These are phyloP conservation scores for Anoncus sp. DNA, from an alignment of 2,888 invertebrate genomes.

Conservation along the genomic window DNA sequence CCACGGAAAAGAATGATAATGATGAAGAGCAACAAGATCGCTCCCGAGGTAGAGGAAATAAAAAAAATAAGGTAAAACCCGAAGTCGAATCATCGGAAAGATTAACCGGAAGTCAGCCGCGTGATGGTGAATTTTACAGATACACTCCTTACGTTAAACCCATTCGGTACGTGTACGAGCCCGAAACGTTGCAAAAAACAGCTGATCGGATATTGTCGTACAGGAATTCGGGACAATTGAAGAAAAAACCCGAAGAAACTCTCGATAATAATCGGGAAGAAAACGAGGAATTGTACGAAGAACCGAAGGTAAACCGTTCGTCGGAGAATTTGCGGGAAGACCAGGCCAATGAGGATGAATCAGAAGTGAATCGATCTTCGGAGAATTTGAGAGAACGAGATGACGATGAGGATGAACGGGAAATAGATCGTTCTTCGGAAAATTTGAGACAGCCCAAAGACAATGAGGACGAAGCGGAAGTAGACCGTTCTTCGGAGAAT, in stretches of 20 bases:
- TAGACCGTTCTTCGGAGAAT: slow-evolving; percentile 26
- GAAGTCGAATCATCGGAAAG: slow-evolving; percentile 10
- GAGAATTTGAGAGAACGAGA: slow-evolving; percentile 16
- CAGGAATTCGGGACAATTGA: slow-evolving; percentile 16
- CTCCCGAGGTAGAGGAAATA: background rate
- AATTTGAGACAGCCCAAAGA: slow-evolving; percentile 21
- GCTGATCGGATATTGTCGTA: slow-evolving; percentile 50
- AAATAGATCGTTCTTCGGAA: slow-evolving; percentile 17
- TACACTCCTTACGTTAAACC: slow-evolving; percentile 74
- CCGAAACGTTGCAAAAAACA: slow-evolving; percentile 66
- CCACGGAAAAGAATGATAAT: too few relatives aligned
- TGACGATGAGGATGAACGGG: background rate
- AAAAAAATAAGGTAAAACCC: slow-evolving; percentile 2
- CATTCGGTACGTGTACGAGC: slow-evolving; percentile 71
- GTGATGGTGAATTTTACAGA: slow-evolving; percentile 66
- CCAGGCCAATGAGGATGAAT: slow-evolving; percentile 17
- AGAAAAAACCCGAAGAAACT: slow-evolving; percentile 6
- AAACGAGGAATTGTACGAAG: slow-evolving; percentile 2
- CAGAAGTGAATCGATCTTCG: slow-evolving; percentile 26
- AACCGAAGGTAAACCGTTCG: slow-evolving; percentile 24
- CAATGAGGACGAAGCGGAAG: slow-evolving; percentile 51
- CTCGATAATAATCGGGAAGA: slow-evolving; percentile 1
- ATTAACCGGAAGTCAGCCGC: slow-evolving; percentile 1
- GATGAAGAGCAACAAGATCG: slow-evolving; percentile 11
- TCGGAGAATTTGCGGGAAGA: slow-evolving; percentile 19